Conservation (phyloP, 2,113 vertebrate species). For the Poeciliopsis occidentalis region DNA sequence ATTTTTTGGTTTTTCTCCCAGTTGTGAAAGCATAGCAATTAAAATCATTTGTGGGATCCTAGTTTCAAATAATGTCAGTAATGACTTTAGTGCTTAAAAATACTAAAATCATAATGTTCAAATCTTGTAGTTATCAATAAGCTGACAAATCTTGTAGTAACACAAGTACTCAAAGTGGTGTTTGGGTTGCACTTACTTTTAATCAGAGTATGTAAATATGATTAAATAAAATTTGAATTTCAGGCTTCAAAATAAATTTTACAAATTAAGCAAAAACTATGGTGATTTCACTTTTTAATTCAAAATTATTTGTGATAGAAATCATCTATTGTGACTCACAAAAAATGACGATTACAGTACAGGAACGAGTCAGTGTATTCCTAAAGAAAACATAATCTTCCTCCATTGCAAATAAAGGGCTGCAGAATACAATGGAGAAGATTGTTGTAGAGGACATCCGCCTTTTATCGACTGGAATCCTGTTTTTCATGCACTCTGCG, state of each 20-base stretch:
- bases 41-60: background rate
- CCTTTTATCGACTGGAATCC: slow-evolving; percentile 69
- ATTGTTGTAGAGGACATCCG: slow-evolving; percentile 68
- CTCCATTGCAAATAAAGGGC: slow-evolving; percentile 19
- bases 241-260: background rate
- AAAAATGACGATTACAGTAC: background rate
- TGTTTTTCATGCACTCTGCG: slow-evolving; percentile 61
- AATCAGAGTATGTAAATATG: too few species aligned
- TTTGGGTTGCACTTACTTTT: background rate
- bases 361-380: slow-evolving; percentile 10
- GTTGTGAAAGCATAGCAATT: background rate
- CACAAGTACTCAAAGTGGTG: background rate
- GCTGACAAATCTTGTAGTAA: background rate
- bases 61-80: background rate
- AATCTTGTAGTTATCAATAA: background rate
- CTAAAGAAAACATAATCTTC: slow-evolving; percentile 22
- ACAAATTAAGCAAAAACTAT: background rate
- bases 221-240: background rate
- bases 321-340: background rate
- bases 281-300: background rate
- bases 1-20: background rate
- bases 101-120: background rate
- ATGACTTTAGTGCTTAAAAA: background rate
- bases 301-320: background rate
- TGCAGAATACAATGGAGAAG: slow-evolving; percentile 65